Evolutionary conservation across 2,113 vertebrate genomes (phyloP), one percentile per base, ranked within the genome.

Genomic region (Diphyllodes magnificus): DNA sequence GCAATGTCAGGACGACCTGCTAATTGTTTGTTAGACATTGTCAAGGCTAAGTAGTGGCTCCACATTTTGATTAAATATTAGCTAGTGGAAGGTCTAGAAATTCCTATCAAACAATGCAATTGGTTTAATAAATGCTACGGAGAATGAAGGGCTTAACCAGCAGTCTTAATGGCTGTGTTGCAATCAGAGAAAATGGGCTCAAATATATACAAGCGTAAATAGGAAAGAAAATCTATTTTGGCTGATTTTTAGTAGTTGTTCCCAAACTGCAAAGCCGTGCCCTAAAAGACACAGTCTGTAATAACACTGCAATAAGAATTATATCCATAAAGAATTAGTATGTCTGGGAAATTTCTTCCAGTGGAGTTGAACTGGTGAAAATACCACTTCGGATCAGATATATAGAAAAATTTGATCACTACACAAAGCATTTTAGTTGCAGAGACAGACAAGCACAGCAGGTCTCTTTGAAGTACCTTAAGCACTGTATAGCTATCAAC

Each of bases 21-120:
- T 49, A 53, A 60, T 79, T 90, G 16, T 54, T 93, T 72, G 60
- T 71, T 86, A 90, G 2, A 4, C 15, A 50, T 76, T 90, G 35
- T 77, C 3, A 3, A 65, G 31, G 22, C 7, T 51, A 65, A 90
- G 49, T 20, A 85, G 69, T 68, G 35, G 47, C 19, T 85, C 66
- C 35, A 75, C 35, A 42, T 71, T 73, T 85, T 75, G 39, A 82
- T 93, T 88, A 94, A 92, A 90, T 68, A 90, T 93, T 90, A 93
- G 44, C 88, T 54, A 85, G 56, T 79, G 33, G 44, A 77, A 72
- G 23, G 53, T 39, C 61, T 88, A 82, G 82, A 90, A 81, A 70
- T 75, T 53, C 49, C 20, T 82, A 47, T 71, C 13, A 82, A 87
- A 83, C 47, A 90, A 44, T 82, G 20, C 25, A 81, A 45, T 45